Conservation (phyloP, 2,888 invertebrate species). For the Sisyra nigra region DNA sequence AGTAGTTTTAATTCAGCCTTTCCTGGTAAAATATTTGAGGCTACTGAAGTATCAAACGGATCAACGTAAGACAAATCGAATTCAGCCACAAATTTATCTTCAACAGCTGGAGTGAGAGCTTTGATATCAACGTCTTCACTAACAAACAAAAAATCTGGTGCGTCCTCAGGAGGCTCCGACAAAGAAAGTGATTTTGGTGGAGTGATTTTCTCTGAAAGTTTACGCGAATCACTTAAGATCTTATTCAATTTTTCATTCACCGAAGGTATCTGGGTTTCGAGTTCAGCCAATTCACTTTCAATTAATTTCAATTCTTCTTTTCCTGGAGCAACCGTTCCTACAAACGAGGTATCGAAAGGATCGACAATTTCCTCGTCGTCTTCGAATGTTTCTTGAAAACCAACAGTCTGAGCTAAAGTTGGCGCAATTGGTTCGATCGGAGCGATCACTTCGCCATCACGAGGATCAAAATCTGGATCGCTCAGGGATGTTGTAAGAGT, state of each 20-base stretch:
- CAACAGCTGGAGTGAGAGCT: conserved; percentile 46
- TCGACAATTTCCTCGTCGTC: conserved; percentile 32
- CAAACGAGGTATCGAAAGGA: conserved; percentile 51
- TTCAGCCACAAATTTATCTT: conserved; percentile 25
- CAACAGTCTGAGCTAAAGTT: not conserved
- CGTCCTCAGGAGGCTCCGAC: conserved; percentile 13
- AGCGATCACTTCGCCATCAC: conserved; percentile 39
- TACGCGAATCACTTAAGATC: conserved; percentile 8
- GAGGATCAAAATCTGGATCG: conserved; percentile 72
- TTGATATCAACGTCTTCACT: conserved; percentile 47
- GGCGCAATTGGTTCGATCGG: conserved; percentile 5
- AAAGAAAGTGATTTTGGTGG: conserved; percentile 15
- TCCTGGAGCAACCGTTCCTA: conserved; percentile 32
- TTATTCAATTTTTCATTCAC: conserved; percentile 10
- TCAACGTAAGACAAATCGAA: conserved; percentile 39
- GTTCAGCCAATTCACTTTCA: conserved; percentile 32
- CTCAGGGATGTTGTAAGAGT: conserved; percentile 35
- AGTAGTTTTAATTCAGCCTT: conserved; percentile 62
- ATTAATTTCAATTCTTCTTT: conserved; percentile 38
- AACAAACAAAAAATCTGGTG: conserved; percentile 29
- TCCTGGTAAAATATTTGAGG: conserved; percentile 56
- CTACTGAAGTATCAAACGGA: conserved; percentile 81
- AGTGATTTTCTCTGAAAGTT: conserved; percentile 1
- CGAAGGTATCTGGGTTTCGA: conserved; percentile 11
- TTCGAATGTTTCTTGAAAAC: conserved; percentile 17